These are phyloP conservation scores for Glyptemys insculpta DNA, from an alignment of 2,797 vertebrate species.

Conservation along the genomic window DNA sequence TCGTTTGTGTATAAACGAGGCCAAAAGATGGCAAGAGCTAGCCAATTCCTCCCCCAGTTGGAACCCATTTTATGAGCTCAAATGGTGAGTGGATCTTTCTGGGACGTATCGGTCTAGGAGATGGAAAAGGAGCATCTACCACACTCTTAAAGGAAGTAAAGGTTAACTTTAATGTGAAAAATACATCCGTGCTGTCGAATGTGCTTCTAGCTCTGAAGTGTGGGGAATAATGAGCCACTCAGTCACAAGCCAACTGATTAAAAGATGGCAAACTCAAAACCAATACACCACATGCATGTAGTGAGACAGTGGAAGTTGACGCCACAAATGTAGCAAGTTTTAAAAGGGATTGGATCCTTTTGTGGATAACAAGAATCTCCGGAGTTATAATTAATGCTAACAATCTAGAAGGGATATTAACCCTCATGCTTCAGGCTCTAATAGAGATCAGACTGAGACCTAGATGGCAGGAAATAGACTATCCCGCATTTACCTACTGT, in stretches of 20 bases:
- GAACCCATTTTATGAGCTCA: background rate
- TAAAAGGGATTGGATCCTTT: background rate
- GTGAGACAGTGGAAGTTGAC: background rate
- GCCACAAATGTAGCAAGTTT: background rate
- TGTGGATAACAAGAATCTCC: background rate
- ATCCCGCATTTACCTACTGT: background rate
- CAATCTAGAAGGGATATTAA: background rate
- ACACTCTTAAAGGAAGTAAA: background rate
- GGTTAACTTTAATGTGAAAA: background rate
- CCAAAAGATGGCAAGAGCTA: background rate
- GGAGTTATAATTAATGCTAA: background rate
- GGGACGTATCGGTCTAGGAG: background rate
- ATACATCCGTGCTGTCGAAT: background rate
- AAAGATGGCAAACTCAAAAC: background rate
- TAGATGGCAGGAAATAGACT: background rate
- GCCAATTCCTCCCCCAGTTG: background rate
- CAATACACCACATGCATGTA: background rate
- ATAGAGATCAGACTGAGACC: background rate
- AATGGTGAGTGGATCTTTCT: background rate
- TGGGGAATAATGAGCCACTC: background rate
- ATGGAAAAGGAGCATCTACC: background rate
- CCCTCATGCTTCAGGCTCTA: background rate
- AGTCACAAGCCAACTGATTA: background rate
- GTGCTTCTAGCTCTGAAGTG: background rate
- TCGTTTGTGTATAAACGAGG: background rate